Base-by-base conservation (phyloP, 2,888 invertebrate genomes). In the Epinotia nisella region DNA sequence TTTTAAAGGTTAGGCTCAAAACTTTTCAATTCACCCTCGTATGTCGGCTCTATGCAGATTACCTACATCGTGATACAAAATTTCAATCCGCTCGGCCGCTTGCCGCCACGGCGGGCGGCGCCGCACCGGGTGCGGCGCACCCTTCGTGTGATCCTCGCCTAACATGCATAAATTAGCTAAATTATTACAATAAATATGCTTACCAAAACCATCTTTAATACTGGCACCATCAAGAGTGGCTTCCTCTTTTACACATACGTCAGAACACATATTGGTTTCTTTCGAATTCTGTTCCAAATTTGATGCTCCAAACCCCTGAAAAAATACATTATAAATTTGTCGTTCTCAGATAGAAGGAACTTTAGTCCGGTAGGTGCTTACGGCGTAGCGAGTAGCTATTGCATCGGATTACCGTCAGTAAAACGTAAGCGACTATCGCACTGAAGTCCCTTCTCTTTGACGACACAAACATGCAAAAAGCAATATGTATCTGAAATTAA, bases 131-230 rank as follows among this genome's bases (percentile, higher is more conserved):
- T n/a, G n/a, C n/a, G n/a, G n/a, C n/a, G n/a, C n/a, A n/a, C n/a
- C n/a, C 21, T 24, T 2, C 21, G 21, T 24, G 2, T 24, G 21
- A 2, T 24, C 1, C 21, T 24, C 21, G 21, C 2, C 21, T 24
- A 15, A 45, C 15, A 45, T 13, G 15, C 13, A 1, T 45, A 45
- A 15, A 45, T 3, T 45, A 45, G 13, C 4, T 49, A 7, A 13
- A n/a, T n/a, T n/a, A 5, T 49, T n/a, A 19, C 39, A 60, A 11
- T 39, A 15, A 19, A 45, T n/a, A 59, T 29, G 21, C 71, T 71
- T 17, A 75, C 70, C 60, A 65, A 68, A 71, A 45, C 71, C 74
- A 65, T 72, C 72, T 62, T 67, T 68, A 51, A 72, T 68, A 39
- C 56, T 72, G 17, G 72, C 72, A 49, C 68, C 72, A 21, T 72